These are phyloP conservation scores for Potorous gilbertii DNA, from an alignment of 2,797 vertebrate genomes.

Conservation along the genomic window DNA sequence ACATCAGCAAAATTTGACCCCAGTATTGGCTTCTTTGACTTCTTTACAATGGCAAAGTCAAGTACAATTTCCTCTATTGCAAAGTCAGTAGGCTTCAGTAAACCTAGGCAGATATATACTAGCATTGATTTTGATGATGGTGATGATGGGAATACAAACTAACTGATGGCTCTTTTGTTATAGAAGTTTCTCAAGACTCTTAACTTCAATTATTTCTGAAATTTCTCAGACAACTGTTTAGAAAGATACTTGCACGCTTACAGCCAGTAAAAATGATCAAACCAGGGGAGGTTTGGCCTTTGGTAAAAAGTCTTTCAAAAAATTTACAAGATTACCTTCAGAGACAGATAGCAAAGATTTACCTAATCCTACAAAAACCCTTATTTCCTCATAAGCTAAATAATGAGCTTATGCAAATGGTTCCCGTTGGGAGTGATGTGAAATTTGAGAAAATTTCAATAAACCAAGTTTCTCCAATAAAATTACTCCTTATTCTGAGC, in stretches of 20 bases:
- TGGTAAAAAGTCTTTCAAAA: constrained; percentile 31
- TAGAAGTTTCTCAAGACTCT: constrained; percentile 89
- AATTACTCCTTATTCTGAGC: constrained; percentile 69
- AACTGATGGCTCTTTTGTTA: constrained; percentile 87
- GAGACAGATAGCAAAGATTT: constrained; percentile 61
- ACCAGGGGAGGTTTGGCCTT: constrained; percentile 22
- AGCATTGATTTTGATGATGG: constrained; percentile 86
- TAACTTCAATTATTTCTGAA: constrained; percentile 71
- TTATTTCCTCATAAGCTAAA: constrained; percentile 28
- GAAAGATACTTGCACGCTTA: background rate
- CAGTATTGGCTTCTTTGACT: constrained; percentile 37
- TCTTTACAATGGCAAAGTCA: constrained; percentile 32
- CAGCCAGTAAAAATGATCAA: constrained; percentile 50
- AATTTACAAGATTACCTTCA: constrained; percentile 67
- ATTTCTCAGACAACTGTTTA: constrained; percentile 52
- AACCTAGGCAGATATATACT: constrained; percentile 37
- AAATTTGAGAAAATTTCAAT: constrained; percentile 67
- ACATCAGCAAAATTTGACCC: background rate
- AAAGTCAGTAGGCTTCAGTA: constrained; percentile 30
- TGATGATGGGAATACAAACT: constrained; percentile 87
- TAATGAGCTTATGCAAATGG: constrained; percentile 64
- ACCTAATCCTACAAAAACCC: constrained; percentile 49
- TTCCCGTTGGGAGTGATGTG: constrained; percentile 58
- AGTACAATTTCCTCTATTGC: constrained; percentile 34
- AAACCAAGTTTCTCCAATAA: constrained; percentile 72